Evolutionary conservation across 2,113 vertebrate genomes (phyloP).

Genomic region (Tapirus terrestris): DNA sequence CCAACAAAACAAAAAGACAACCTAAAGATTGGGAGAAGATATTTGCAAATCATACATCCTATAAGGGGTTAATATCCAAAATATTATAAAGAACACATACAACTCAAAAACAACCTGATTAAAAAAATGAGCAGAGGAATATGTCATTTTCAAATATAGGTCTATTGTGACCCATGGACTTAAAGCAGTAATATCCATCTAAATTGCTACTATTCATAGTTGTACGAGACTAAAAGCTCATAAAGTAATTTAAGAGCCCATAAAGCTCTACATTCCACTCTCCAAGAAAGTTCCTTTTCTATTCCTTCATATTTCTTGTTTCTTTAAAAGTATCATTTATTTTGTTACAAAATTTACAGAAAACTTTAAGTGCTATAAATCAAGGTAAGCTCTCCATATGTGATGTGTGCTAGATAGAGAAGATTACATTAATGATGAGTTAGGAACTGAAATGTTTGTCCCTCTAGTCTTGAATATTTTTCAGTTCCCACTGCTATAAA

Average conservation of each 20-base stretch:
- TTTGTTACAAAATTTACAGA: not conserved
- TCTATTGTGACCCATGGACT: not conserved
- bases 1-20: too few species aligned
- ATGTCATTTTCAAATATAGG: not conserved
- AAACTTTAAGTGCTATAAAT: not conserved
- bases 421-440: not conserved
- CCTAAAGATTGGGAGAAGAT: too few species aligned
- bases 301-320: not conserved
- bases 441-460: not conserved
- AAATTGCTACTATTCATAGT: not conserved
- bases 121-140: not conserved
- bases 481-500: not conserved
- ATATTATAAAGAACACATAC: too few species aligned
- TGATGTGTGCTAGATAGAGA: not conserved
- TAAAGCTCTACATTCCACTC: not conserved
- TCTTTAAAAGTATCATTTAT: not conserved
- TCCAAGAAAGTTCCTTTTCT: not conserved
- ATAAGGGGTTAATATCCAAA: too few species aligned
- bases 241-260: not conserved
- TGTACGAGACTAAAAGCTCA: not conserved
- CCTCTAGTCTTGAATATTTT: not conserved
- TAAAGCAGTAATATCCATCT: not conserved
- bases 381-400: not conserved
- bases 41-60: too few species aligned
- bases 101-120: too few species aligned